phyloP scores from a whole-genome alignment of 2,888 invertebrate genomes.

The Mimachlamys varia region DNA sequence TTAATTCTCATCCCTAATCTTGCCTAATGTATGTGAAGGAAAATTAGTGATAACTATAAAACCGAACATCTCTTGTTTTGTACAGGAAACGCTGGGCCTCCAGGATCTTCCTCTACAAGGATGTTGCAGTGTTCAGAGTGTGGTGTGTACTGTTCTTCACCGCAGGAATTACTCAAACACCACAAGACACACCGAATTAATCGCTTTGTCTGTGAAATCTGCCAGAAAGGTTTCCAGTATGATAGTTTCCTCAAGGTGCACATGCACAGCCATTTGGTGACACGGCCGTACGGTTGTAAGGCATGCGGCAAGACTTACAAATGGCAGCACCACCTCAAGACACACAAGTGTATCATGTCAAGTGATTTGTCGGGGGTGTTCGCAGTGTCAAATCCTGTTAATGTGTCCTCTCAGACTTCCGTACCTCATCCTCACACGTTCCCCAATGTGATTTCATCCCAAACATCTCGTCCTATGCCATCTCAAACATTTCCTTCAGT shows the following conservation, averaged over 20 bases:
- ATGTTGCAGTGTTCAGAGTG: constrained; percentile 20
- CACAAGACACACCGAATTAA: constrained; percentile 1
- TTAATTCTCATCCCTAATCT: not conserved
- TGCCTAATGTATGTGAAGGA: not conserved
- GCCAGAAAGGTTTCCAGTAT: constrained; percentile 11
- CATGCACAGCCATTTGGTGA: constrained; percentile 6
- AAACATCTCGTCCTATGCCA: not conserved
- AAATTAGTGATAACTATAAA: not conserved
- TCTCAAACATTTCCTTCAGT: not conserved
- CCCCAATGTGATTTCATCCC: not conserved
- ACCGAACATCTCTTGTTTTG: constrained; percentile 15
- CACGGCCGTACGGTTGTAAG: not conserved
- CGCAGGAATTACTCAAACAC: constrained; percentile 1
- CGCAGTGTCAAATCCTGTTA: not conserved
- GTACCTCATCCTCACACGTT: not conserved
- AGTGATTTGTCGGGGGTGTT: not conserved
- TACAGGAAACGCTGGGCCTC: not conserved
- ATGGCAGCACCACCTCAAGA: constrained; percentile 9
- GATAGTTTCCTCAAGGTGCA: constrained; percentile 30
- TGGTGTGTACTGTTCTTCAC: constrained; percentile 12
- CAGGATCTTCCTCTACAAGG: not conserved
- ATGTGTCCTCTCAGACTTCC: not conserved
- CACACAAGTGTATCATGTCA: not conserved
- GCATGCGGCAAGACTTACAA: not conserved
- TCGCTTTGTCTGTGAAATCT: constrained; percentile 22